Percentiles rank a stretch among this genome's conserved stretches.
These are phyloP conservation scores for Pomacea canaliculata DNA, from an alignment of 2,888 invertebrate species.

Conservation along the genomic window DNA sequence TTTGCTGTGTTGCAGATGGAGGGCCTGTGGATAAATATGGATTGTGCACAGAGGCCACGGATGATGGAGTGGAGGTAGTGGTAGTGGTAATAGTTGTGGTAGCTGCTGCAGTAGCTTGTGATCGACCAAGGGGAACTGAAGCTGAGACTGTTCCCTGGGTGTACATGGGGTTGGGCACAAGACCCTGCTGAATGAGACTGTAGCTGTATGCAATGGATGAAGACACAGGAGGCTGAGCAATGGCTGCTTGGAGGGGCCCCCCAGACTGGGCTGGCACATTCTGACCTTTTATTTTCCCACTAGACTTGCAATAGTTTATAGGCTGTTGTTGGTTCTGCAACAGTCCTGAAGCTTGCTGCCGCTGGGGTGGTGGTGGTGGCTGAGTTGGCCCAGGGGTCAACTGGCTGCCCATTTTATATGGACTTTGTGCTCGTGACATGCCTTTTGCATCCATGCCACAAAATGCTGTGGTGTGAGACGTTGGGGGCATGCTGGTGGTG, in stretches of 20 bases:
- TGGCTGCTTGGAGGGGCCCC: constrained; percentile 12
- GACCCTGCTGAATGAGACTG: constrained; percentile 68
- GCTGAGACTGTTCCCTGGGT: constrained; percentile 68
- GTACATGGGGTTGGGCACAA: constrained; percentile 70
- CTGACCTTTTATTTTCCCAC: constrained; percentile 38
- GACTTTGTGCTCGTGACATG: constrained; percentile 55
- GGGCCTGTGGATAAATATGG: neutral
- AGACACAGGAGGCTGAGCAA: constrained; percentile 58
- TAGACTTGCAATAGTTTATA: constrained; percentile 57
- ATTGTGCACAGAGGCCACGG: constrained; percentile 44
- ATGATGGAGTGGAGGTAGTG: constrained; percentile 38
- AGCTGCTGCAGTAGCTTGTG: neutral
- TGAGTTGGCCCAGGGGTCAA: neutral
- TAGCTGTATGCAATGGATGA: constrained; percentile 53
- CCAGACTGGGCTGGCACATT: constrained; percentile 7
- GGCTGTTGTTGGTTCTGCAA: constrained; percentile 56
- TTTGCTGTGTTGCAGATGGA: constrained; percentile 10
- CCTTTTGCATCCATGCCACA: constrained; percentile 41
- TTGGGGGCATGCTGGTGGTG: constrained; percentile 35
- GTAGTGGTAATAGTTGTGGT: constrained; percentile 43
- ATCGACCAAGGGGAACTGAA: constrained; percentile 26
- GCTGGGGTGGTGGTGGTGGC: neutral
- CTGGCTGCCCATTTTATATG: constrained; percentile 35
- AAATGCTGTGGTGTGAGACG: constrained; percentile 45
- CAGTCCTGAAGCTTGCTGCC: constrained; percentile 49